A percentile compares a stretch with the other conserved stretches of the same genome.
phyloP scores from a whole-genome alignment of 2,797 vertebrate species.

The Acanthurus tractus region DNA sequence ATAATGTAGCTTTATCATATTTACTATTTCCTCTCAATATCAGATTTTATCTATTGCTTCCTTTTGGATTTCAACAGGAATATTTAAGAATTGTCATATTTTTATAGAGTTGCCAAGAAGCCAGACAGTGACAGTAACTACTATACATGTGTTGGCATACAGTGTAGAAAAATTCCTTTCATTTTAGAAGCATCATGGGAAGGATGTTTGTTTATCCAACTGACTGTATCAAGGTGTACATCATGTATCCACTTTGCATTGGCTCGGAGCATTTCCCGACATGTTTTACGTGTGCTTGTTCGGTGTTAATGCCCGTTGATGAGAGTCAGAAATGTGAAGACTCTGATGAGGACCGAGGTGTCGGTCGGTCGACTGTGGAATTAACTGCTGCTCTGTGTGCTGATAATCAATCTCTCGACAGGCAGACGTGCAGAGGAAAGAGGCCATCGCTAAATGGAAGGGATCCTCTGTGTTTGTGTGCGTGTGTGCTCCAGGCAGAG shows the following conservation, averaged over 20 bases:
- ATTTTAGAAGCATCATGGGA: too few relatives aligned
- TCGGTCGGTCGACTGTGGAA: slow-evolving; percentile 1
- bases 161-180: too few relatives aligned
- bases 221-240: too few relatives aligned
- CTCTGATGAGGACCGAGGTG: slow-evolving; percentile 29
- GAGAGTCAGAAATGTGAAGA: background rate
- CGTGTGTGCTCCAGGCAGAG: slow-evolving; percentile 29
- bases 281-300: background rate
- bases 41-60: too few relatives aligned
- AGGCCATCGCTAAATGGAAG: slow-evolving; percentile 19
- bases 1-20: too few relatives aligned
- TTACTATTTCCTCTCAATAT: too few relatives aligned
- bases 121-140: too few relatives aligned
- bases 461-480: slow-evolving; percentile 32
- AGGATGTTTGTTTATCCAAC: too few relatives aligned
- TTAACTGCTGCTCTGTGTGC: slow-evolving; percentile 33
- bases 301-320: background rate
- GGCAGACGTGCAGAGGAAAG: slow-evolving; percentile 14
- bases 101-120: too few relatives aligned
- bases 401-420: slow-evolving; percentile 56
- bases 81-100: too few relatives aligned
- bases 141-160: too few relatives aligned
- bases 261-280: background rate
- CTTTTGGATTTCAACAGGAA: too few relatives aligned
- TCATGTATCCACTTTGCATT: background rate